Evolutionary conservation across 2,113 vertebrate species (phyloP).

Genomic region (Morone saxatilis): DNA sequence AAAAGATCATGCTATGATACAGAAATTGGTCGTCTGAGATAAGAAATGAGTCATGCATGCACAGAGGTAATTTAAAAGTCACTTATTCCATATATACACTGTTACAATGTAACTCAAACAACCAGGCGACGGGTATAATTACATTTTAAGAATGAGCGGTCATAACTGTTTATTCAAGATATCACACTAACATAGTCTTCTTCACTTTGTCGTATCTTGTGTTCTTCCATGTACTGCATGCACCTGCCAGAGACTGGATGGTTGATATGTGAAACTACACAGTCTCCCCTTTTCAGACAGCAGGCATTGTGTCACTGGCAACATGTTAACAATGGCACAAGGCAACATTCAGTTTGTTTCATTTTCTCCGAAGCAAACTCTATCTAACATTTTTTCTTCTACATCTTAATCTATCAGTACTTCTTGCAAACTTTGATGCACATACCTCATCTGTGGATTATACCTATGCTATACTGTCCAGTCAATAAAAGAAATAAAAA

Average conservation of each 20-base stretch:
- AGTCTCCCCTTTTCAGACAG: neutral
- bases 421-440: too few species aligned
- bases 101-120: neutral
- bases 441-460: neutral
- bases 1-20: neutral
- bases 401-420: neutral
- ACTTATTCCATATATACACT: neutral
- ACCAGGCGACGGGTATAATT: too few species aligned
- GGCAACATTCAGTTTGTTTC: neutral
- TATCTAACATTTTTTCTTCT: neutral
- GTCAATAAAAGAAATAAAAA: neutral
- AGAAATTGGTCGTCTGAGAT: neutral
- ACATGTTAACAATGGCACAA: neutral
- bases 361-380: neutral
- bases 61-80: neutral
- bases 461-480: neutral
- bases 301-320: neutral
- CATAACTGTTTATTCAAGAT: neutral
- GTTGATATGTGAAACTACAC: neutral
- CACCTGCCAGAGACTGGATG: slow-evolving; percentile 58
- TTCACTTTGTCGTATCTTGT: slow-evolving; percentile 13
- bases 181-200: neutral
- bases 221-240: slow-evolving; percentile 20
- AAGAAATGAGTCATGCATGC: neutral
- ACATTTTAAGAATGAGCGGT: neutral